A percentile compares a stretch with the other conserved stretches of the same genome.
These are phyloP conservation scores for Vidua chalybeata DNA, from an alignment of 2,113 vertebrate species.

Conservation along the genomic window DNA sequence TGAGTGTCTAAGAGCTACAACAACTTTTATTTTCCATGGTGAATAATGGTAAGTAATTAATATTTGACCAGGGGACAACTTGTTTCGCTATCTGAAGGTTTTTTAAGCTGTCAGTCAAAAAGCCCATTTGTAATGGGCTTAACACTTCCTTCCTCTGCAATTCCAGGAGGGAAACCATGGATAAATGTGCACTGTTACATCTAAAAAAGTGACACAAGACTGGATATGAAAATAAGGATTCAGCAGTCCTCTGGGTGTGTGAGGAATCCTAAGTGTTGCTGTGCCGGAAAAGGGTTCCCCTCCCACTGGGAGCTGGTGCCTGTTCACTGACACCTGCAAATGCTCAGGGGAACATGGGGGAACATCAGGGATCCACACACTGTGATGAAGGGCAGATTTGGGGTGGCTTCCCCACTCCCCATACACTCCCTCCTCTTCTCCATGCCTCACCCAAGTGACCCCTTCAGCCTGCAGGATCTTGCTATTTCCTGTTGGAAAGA, in stretches of 20 bases:
- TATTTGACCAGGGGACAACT: background rate
- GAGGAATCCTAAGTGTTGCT: background rate
- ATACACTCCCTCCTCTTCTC: background rate
- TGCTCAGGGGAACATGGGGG: accelerated
- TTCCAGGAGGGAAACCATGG: background rate
- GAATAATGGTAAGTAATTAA: background rate
- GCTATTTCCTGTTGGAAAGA: background rate
- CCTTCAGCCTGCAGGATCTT: background rate
- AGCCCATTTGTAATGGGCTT: background rate
- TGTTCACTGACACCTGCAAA: background rate
- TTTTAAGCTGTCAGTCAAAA: background rate
- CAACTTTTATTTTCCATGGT: background rate
- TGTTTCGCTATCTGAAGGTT: background rate
- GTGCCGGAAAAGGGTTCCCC: background rate
- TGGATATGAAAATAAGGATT: background rate
- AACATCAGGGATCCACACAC: background rate
- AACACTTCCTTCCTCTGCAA: background rate
- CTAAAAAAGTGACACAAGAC: background rate
- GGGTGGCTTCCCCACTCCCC: background rate
- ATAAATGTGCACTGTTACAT: background rate
- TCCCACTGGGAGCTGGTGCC: background rate
- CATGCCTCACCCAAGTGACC: background rate
- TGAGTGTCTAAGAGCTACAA: background rate
- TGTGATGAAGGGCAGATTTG: background rate
- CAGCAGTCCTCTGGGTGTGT: background rate